Evolutionary conservation across 2,113 vertebrate genomes (phyloP), one percentile per base, ranked within the genome.

Genomic region (Mastomys natalensis): DNA sequence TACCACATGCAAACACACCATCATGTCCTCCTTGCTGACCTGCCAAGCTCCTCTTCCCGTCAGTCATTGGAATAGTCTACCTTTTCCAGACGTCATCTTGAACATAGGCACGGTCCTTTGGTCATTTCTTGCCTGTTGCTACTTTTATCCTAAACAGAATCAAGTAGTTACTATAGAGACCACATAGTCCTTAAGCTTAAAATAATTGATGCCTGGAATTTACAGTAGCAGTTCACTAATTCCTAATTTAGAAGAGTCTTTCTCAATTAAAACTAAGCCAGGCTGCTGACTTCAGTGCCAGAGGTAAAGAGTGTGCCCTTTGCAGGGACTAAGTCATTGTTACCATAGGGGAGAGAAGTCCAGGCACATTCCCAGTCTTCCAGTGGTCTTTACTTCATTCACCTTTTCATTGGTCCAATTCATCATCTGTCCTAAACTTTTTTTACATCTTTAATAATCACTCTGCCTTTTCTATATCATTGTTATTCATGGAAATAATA

Each of bases 201-300:
- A 85, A 31, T 31, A 64, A 85, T 45, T 45, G 58, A 40, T 64
- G 16, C 26, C 81, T 85, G 24, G 40, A 45, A 85, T 45, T 85
- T 45, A 40, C 58, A 45, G 26, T 24, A 85, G 45, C 62, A 62
- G 40, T 64, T 85, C 45, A 64, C 81, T 85, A 85, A 64, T 64
- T 45, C 40, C 58, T 85, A 85, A 45, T 64, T 64, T 85, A 85
- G n/a, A 64, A 85, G 81, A 64, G 15, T 85, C 81, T 85, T 43
- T 85, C 58, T 85, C n/a, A 64, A 45, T 85, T 85, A 84, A 11
- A 84, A 43, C n/a, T 84, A 85, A 85, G 26, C 81, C 81, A 85
- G 40, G 81, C 81, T 64, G 26, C 81, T 85, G 15, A 64, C n/a
- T 85, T 84, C 8, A 1, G 26, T 3, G 58, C 15, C 40, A 45